Evolutionary conservation across 2,888 invertebrate genomes (phyloP), one percentile per base, ranked within the genome.

Genomic region (Melinaea menophilus): DNA sequence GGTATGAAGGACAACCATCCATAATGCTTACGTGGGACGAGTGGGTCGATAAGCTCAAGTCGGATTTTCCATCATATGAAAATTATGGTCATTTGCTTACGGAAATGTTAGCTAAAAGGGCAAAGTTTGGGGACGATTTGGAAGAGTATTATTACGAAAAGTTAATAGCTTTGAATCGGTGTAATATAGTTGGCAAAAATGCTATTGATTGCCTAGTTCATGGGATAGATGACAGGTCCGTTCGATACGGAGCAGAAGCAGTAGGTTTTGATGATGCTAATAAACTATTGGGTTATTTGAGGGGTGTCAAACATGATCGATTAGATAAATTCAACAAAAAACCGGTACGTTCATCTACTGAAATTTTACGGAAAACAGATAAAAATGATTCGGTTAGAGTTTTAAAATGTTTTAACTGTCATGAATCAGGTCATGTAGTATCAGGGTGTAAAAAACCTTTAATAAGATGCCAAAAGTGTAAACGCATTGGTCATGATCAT

Each of bases 41-140:
- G 41, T 77, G 76, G 75, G 73, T 74, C 57, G 55, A 56, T 3
- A 75, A 73, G 35, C 13, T 76, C 2, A 2, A 41, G 0, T 58
- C 33, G 0, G 74, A 73, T 2, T 76, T 76, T 59, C 74, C 75
- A 2, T 61, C 31, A 13, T 72, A 71, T 9, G 68, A 72, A 37
- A 74, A 74, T 64, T 74, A 73, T 61, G 72, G 71, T 5, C 71
- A 70, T 12, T 34, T 68, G 33, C 55, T 75, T 35, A 69, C 69
- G 12, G 71, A 72, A 7, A 73, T 75, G 74, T 34, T 73, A n/a
- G 67, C 47, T n/a, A 62, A 68, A 2, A 67, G 61, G 62, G 70
- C 61, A 41, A 61, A 62, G 31, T 61, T 59, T 47, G 61, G 56
- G 45, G 69, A 69, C 12, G 63, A 67, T 0, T 57, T 69, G 2